Evolutionary conservation across 2,113 vertebrate genomes (phyloP).

Genomic region (Bucco capensis): DNA sequence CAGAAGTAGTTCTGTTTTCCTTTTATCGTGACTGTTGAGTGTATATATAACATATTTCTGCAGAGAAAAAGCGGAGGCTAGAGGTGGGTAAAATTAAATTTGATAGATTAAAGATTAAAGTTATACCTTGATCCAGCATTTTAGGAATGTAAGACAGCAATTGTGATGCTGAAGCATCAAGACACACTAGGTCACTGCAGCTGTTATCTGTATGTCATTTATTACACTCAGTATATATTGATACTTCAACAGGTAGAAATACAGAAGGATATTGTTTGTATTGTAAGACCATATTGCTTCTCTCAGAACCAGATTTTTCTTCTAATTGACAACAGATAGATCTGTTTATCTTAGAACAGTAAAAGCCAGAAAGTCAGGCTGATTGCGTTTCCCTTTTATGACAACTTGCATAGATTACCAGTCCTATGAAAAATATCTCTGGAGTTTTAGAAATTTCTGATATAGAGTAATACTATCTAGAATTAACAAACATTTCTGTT

Average conservation of each 20-base stretch:
- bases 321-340: neutral
- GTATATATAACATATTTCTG: slow-evolving; percentile 14
- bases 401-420: slow-evolving; percentile 3
- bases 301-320: neutral
- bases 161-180: neutral
- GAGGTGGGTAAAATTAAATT: slow-evolving; percentile 20
- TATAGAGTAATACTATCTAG: slow-evolving; percentile 9
- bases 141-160: neutral
- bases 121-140: neutral
- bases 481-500: slow-evolving; percentile 19
- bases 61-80: slow-evolving; percentile 6
- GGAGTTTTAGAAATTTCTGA: slow-evolving; percentile 31
- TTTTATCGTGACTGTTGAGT: slow-evolving; percentile 30
- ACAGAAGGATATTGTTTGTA: neutral
- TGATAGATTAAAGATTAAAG: slow-evolving; percentile 9
- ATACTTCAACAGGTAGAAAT: neutral
- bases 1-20: slow-evolving; percentile 45
- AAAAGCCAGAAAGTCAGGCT: neutral
- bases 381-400: slow-evolving; percentile 3
- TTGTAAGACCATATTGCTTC: neutral
- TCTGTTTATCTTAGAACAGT: neutral
- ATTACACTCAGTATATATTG: neutral
- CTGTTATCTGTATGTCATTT: neutral
- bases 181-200: neutral
- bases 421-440: slow-evolving; percentile 35